These are phyloP conservation scores for Pararge aegeria DNA, from an alignment of 1,140 invertebrate species.

Conservation along the genomic window DNA sequence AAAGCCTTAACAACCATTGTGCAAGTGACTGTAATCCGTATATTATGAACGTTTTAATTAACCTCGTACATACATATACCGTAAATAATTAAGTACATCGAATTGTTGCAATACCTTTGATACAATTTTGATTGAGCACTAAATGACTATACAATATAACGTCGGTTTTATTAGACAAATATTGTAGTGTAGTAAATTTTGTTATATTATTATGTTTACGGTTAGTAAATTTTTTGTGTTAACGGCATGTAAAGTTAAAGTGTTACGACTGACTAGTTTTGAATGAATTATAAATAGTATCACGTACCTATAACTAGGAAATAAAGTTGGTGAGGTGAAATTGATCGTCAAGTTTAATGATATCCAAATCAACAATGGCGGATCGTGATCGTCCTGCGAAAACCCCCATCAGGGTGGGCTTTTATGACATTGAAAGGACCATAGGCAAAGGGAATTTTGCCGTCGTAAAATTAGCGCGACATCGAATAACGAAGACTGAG, in stretches of 20 bases:
- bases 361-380: conserved; percentile 76
- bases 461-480: conserved; percentile 98
- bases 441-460: conserved; percentile 99
- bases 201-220: conserved; percentile 13
- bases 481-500: conserved; percentile 99
- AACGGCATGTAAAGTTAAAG: conserved; percentile 31
- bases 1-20: conserved; percentile 23
- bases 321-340: conserved; percentile 48
- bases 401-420: conserved; percentile 94
- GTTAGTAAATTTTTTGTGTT: conserved; percentile 33
- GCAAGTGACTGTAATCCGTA: conserved; percentile 24
- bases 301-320: conserved; percentile 20
- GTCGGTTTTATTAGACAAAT: conserved; percentile 36
- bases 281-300: conserved; percentile 26
- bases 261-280: conserved; percentile 43
- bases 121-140: conserved; percentile 47
- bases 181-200: conserved; percentile 25
- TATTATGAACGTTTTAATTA: conserved; percentile 20
- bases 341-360: conserved; percentile 52
- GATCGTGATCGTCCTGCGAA: conserved; percentile 82
- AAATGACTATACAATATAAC: conserved; percentile 34
- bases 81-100: conserved; percentile 34
- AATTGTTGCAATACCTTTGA: conserved; percentile 43
- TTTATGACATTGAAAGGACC: conserved; percentile 97
- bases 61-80: not conserved